Conservation (phyloP, 2,797 vertebrate genomes). For the Tinamus major region DNA sequence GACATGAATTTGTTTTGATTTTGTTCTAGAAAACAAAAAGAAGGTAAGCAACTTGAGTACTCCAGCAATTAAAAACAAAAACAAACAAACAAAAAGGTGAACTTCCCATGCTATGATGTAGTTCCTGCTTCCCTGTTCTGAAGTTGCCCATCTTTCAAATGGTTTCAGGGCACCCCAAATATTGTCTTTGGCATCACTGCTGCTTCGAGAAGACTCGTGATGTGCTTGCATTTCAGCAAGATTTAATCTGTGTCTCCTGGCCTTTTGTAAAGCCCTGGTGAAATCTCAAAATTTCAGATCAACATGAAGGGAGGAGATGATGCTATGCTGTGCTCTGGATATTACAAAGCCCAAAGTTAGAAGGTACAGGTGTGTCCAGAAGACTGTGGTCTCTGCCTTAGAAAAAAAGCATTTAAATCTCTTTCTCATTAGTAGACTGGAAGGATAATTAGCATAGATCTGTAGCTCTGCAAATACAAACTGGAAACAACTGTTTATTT, state of each 20-base stretch:
- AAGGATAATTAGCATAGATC: constrained; percentile 57
- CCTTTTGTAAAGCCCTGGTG: constrained; percentile 24
- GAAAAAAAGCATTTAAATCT: constrained; percentile 17
- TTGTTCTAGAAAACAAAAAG: constrained; percentile 6
- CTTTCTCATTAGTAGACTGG: constrained; percentile 18
- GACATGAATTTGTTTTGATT: neutral
- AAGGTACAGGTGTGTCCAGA: constrained; percentile 15
- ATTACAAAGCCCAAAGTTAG: neutral
- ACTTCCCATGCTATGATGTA: neutral
- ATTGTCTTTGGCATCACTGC: constrained; percentile 44
- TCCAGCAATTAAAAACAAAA: neutral
- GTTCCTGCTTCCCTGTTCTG: neutral
- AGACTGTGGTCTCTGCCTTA: constrained; percentile 17
- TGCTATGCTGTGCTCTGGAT: neutral
- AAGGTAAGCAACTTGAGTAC: neutral
- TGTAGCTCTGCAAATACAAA: constrained; percentile 36
- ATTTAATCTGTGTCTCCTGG: constrained; percentile 23
- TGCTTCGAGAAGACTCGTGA: neutral
- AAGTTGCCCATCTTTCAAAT: constrained; percentile 1
- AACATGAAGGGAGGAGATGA: neutral
- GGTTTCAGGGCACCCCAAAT: constrained; percentile 22
- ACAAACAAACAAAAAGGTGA: neutral
- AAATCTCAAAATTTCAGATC: constrained; percentile 52
- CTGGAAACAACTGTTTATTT: constrained; percentile 68
- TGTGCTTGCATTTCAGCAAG: constrained; percentile 49